These are phyloP conservation scores for Heloderma charlesbogerti DNA, from an alignment of 2,113 vertebrate genomes.

Conservation along the genomic window DNA sequence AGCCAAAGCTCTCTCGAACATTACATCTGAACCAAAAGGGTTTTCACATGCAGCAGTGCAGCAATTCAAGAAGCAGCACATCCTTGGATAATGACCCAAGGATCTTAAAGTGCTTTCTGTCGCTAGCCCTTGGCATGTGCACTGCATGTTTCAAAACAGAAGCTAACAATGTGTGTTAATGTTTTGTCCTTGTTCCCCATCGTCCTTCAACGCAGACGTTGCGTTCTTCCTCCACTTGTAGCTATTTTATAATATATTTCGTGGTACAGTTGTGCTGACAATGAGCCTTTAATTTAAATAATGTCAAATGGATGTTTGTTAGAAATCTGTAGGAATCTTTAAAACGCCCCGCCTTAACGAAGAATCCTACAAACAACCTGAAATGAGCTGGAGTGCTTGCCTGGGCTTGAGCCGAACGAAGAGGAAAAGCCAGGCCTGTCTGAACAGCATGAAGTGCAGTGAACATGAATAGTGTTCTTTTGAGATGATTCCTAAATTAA, in stretches of 20 bases:
- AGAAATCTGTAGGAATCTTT: slow-evolving; percentile 30
- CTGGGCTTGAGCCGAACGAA: background rate
- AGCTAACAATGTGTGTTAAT: slow-evolving; percentile 22
- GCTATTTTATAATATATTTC: background rate
- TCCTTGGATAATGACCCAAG: slow-evolving; percentile 65
- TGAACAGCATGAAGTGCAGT: background rate
- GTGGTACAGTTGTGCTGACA: background rate
- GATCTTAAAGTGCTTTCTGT: slow-evolving; percentile 63
- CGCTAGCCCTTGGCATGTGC: slow-evolving; percentile 19
- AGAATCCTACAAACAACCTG: slow-evolving; percentile 59
- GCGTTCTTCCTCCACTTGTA: background rate
- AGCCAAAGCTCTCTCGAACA: too few species aligned
- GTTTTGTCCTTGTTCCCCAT: background rate
- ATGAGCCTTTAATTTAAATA: slow-evolving; percentile 44
- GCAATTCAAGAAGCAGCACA: slow-evolving; percentile 44
- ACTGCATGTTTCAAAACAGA: slow-evolving; percentile 34
- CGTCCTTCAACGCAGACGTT: background rate
- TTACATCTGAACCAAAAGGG: slow-evolving; percentile 1
- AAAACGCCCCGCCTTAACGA: slow-evolving; percentile 42
- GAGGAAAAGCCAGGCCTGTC: background rate
- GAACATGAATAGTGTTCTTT: background rate
- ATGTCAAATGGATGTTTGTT: slow-evolving; percentile 32
- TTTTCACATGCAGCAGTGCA: slow-evolving; percentile 58
- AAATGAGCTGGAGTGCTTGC: background rate
- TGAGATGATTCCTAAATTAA: background rate